Evolutionary conservation across 2,797 vertebrate genomes (phyloP).

Genomic region (Gorsachius magnificus): DNA sequence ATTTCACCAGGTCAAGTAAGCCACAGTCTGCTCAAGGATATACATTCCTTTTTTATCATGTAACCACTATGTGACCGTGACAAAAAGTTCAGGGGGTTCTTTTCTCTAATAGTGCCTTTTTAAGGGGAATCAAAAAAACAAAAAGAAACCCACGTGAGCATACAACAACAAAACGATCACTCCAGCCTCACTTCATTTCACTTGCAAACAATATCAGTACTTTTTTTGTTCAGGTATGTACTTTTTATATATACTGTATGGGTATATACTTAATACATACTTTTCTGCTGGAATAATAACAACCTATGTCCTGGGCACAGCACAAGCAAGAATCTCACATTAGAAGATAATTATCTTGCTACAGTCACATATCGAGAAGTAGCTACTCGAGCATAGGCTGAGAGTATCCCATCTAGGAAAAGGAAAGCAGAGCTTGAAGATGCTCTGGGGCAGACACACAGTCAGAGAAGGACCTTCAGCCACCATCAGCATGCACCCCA

Average conservation of each 20-base stretch:
- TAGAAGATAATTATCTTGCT: neutral
- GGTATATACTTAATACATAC: neutral
- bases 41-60: conserved; percentile 49
- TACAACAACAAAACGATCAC: neutral
- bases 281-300: neutral
- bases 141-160: neutral
- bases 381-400: neutral
- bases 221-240: neutral
- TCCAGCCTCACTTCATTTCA: neutral
- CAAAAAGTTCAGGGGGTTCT: conserved; percentile 1
- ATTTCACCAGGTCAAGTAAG: conserved; percentile 37
- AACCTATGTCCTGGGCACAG: neutral
- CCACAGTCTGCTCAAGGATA: neutral
- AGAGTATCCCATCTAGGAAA: neutral
- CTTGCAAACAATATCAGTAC: neutral
- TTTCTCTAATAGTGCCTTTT: neutral
- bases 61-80: conserved; percentile 13
- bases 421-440: neutral
- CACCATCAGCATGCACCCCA: neutral
- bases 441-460: neutral
- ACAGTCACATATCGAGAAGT: neutral
- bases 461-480: neutral
- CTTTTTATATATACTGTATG: neutral
- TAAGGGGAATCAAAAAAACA: neutral
- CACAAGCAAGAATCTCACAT: neutral